Percentiles rank a stretch among this genome's conserved stretches.
Conservation (phyloP, 2,888 invertebrate genomes). For the Pristionchus exspectatus region DNA sequence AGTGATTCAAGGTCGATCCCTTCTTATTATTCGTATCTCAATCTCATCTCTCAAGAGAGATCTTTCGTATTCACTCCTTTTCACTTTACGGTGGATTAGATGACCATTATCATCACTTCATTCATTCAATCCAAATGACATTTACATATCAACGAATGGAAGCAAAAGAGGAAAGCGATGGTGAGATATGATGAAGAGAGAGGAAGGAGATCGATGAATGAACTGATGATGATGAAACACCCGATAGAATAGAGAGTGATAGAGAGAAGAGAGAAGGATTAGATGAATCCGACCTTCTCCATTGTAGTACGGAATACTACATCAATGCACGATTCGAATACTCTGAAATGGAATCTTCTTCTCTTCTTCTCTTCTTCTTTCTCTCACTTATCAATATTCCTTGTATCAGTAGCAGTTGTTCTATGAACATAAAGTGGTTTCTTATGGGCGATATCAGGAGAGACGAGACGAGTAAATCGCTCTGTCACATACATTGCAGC, state of each 20-base stretch:
- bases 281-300: conserved; percentile 77
- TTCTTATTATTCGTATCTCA: not conserved
- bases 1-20: conserved; percentile 3
- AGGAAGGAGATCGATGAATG: not conserved
- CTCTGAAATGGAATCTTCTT: conserved; percentile 59
- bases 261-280: not conserved
- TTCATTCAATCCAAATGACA: not conserved
- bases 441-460: conserved; percentile 71
- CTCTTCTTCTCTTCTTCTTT: not conserved
- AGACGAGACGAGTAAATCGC: conserved; percentile 78
- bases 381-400: conserved; percentile 76
- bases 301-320: conserved; percentile 77
- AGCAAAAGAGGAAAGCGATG: not conserved
- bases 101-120: not conserved
- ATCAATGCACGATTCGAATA: conserved; percentile 77
- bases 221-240: conserved; percentile 12
- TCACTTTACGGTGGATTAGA: not conserved
- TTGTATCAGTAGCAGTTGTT: conserved; percentile 80
- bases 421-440: conserved; percentile 79
- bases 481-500: conserved; percentile 79
- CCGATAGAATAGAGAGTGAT: conserved; percentile 9
- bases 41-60: not conserved
- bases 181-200: not conserved
- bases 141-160: not conserved
- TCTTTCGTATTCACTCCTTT: not conserved